Evolutionary conservation across 2,888 invertebrate genomes (phyloP).

Genomic region (Odontomyia ornata): DNA sequence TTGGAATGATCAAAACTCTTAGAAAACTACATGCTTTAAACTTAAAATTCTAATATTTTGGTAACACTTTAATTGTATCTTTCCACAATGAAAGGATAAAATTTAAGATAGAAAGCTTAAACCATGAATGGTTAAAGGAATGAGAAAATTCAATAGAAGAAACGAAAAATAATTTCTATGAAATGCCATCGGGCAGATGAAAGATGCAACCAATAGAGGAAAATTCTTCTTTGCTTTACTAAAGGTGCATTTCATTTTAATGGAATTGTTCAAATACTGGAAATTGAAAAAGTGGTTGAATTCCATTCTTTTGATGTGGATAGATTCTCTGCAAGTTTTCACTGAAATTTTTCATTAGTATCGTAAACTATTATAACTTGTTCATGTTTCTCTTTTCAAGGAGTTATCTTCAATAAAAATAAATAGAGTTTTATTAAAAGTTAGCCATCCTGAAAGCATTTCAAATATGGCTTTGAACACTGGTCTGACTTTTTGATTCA

Average conservation of each 20-base stretch:
- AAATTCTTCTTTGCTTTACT: conserved; percentile 22
- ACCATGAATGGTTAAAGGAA: conserved; percentile 36
- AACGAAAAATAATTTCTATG: conserved; percentile 38
- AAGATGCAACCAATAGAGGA: conserved; percentile 35
- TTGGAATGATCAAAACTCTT: too few relatives aligned
- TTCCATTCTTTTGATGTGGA: not conserved
- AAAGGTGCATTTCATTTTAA: conserved; percentile 39
- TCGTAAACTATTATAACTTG: too few relatives aligned
- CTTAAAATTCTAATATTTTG: too few relatives aligned
- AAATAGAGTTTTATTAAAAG: too few relatives aligned
- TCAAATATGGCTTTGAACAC: too few relatives aligned
- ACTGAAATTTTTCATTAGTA: too few relatives aligned
- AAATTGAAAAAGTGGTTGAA: not conserved
- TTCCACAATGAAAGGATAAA: not conserved
- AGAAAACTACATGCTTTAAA: too few relatives aligned
- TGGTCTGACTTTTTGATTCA: too few relatives aligned
- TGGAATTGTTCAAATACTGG: conserved; percentile 41
- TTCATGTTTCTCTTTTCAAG: too few relatives aligned
- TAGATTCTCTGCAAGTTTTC: too few relatives aligned
- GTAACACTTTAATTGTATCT: not conserved
- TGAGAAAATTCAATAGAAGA: conserved; percentile 28
- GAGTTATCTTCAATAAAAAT: too few relatives aligned
- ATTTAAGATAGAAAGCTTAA: conserved; percentile 19
- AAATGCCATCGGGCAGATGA: conserved; percentile 43
- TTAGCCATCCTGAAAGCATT: too few relatives aligned